These are phyloP conservation scores for Matsumurasca onukii DNA, from an alignment of 1,140 invertebrate species.

Conservation along the genomic window DNA sequence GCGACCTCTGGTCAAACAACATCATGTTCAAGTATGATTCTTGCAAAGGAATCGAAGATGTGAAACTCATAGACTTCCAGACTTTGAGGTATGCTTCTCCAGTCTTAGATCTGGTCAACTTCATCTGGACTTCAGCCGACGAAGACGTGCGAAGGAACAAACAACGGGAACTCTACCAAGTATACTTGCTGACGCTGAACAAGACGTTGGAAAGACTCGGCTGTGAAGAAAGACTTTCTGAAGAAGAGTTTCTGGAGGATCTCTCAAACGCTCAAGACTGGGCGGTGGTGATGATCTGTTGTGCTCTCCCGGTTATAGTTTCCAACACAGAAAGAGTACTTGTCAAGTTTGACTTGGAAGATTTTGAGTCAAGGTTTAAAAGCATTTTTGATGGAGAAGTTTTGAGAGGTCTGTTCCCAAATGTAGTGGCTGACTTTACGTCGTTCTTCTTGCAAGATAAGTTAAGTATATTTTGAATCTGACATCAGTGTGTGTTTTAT, in stretches of 20 bases:
- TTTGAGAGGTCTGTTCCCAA: no score
- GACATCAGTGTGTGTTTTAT: no score
- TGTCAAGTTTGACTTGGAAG: no score
- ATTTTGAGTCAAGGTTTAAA: no score
- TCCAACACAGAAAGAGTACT: no score
- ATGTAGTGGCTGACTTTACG: no score
- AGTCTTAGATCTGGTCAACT: slow-evolving; percentile 33
- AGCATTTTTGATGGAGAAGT: no score
- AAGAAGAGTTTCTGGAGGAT: slow-evolving; percentile 1
- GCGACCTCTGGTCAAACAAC: slow-evolving; percentile 40
- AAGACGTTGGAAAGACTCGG: not conserved
- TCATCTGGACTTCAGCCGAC: slow-evolving; percentile 31
- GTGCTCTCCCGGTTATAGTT: not conserved
- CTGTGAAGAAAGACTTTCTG: slow-evolving; percentile 3
- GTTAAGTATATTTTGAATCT: no score
- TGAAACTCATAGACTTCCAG: slow-evolving; percentile 31
- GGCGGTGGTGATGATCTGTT: not conserved
- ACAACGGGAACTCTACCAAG: not conserved
- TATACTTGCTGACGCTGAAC: slow-evolving; percentile 5
- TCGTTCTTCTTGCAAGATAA: no score
- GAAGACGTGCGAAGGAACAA: slow-evolving; percentile 15
- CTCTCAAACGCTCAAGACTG: not conserved
- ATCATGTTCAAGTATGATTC: slow-evolving; percentile 32
- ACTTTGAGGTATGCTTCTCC: slow-evolving; percentile 27
- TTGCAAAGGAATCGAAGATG: not conserved